Evolutionary conservation across 2,888 invertebrate genomes (phyloP), one percentile per base, ranked within the genome.

Genomic region (Folsomia manolachei): DNA sequence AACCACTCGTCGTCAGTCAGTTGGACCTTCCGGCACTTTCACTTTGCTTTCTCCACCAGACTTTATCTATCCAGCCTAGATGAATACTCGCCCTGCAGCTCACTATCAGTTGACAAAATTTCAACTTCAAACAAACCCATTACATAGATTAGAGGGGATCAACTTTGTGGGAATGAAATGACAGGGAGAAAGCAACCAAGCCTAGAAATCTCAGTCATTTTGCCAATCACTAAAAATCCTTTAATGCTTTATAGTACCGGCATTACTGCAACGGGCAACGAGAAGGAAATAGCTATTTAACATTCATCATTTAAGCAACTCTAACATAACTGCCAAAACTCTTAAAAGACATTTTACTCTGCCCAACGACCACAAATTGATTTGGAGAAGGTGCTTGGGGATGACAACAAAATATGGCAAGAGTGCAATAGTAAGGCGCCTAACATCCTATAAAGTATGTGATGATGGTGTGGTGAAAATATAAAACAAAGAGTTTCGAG

Each of bases 51-150:
- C 39, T 39, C 39, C 39, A 9, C 39, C 4, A 39, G 14, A 4
- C 39, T 9, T 14, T 39, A 39, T n/a, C n/a, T n/a, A n/a, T 39
- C 39, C 39, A 39, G n/a, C n/a, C n/a, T n/a, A n/a, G n/a, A n/a
- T n/a, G n/a, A n/a, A n/a, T n/a, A 39, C 39, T 39, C 39, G 39
- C 39, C 39, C 39, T 39, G 39, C 4, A 39, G 39, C 39, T 39
- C 4, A 39, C 4, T 14, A 39, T n/a, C n/a, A n/a, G n/a, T n/a
- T n/a, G 14, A 39, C 39, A 4, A 39, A 39, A 39, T 39, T 39
- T 39, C 39, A 56, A 14, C 56, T 56, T 56, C 56, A 56, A 56
- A 56, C 56, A 56, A 21, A 56, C 56, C 56, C 56, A 56, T n/a
- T 56, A 56, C 11, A 39, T 39, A 9, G n/a, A 56, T n/a, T 56